A percentile compares a stretch with the other conserved stretches of the same genome.
Evolutionary conservation across 1,140 invertebrate genomes (phyloP).

Genomic region (Condylostylus longicornis): DNA sequence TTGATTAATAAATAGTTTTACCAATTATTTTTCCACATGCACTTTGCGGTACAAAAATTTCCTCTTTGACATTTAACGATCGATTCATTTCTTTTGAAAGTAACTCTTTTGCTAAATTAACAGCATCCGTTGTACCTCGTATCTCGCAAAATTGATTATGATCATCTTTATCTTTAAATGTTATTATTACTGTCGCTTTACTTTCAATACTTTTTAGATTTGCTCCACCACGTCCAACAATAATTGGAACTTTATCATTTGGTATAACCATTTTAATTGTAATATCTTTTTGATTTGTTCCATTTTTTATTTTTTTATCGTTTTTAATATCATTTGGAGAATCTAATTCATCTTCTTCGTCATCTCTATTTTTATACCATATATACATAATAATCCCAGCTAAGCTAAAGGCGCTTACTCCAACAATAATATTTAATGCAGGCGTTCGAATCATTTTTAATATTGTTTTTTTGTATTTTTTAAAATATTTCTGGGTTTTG

Average conservation of each 20-base stretch:
- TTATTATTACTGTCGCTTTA: slow-evolving; percentile 50
- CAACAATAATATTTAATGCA: slow-evolving; percentile 26
- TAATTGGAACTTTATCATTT: slow-evolving; percentile 27
- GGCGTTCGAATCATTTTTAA: too few relatives aligned
- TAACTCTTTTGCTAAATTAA: slow-evolving; percentile 50
- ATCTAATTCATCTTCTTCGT: slow-evolving; percentile 16
- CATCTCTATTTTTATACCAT: slow-evolving; percentile 24
- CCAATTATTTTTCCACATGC: slow-evolving; percentile 51
- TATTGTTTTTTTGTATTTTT: too few relatives aligned
- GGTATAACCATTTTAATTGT: slow-evolving; percentile 21
- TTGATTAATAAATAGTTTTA: not conserved
- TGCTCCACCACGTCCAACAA: slow-evolving; percentile 47
- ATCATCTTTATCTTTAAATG: slow-evolving; percentile 39
- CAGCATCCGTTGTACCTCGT: slow-evolving; percentile 41
- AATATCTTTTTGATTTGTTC: slow-evolving; percentile 15
- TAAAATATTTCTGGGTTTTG: too few relatives aligned
- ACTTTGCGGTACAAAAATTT: slow-evolving; percentile 47
- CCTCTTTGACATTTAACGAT: slow-evolving; percentile 46
- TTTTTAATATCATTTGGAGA: not conserved
- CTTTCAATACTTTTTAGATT: slow-evolving; percentile 56
- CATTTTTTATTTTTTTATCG: slow-evolving; percentile 3
- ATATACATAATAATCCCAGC: slow-evolving; percentile 29
- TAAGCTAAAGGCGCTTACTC: slow-evolving; percentile 27
- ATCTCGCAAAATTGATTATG: slow-evolving; percentile 47
- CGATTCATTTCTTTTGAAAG: slow-evolving; percentile 55